Base-by-base conservation (phyloP, 92 coral and sea anemone species). In the Desmophyllum pertusum region DNA sequence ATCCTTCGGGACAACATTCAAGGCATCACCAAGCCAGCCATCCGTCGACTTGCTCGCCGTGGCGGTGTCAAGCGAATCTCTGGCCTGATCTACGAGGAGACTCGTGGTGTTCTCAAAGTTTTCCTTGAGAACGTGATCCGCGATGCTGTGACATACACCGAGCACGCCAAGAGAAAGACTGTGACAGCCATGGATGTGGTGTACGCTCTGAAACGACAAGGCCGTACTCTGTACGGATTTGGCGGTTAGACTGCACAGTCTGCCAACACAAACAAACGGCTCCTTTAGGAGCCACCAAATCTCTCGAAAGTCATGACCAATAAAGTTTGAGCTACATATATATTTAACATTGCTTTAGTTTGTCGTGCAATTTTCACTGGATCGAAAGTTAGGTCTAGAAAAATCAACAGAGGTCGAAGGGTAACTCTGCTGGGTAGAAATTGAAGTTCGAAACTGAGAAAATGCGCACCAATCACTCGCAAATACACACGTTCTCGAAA, bases 141-240 rank as follows among this genome's bases (percentile, higher is more conserved):
- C 71, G 98, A 94, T 94, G 95, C 98, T 62, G 98, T 94, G 73
- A 94, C 98, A 65, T 94, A 94, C 93, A 94, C 98, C 85, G 95
- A 94, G 92, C 98, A 94, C 91, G 98, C 98, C 89, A 94, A 93
- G 88, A 83, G 95, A 53, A 93, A 93, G 95, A 93, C 98, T 38
- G 98, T 94, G 87, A 94, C 98, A 51, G 95, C 98, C 89, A 94
- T 94, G 98, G 98, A 94, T 68, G 98, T 94, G 50, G 98, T 94
- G 78, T 94, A 94, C 89, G 98, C 98, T 61, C 93, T 94, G 81
- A 94, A 94, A 76, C 87, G 98, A 29, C 98, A 93, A 76, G 98
- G 98, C 80, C 95, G 98, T n/a, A 92, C 95, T 69, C 89, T 94
- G 94, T 94, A 94, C 95, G 98, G 98, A 29, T 94, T 94, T 82